Evolutionary conservation across 2,888 invertebrate species (phyloP).

Genomic region (Dynastes hyllus): DNA sequence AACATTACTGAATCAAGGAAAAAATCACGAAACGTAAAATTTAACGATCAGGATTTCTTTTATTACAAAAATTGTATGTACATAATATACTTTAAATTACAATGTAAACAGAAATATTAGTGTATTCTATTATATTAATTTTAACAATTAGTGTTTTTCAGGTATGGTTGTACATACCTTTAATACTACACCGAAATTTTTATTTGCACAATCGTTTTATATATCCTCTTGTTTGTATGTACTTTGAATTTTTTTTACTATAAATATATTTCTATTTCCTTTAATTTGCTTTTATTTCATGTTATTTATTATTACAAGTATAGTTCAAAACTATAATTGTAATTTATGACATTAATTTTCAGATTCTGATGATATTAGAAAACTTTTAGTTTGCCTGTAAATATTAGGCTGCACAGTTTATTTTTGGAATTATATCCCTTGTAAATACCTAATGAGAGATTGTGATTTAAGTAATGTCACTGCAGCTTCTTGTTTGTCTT

Average conservation of each 20-base stretch:
- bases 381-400: constrained; percentile 57
- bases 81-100: constrained; percentile 46
- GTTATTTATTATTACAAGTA: constrained; percentile 37
- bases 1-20: constrained; percentile 43
- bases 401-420: constrained; percentile 55
- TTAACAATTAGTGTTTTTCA: constrained; percentile 37
- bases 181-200: constrained; percentile 56
- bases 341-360: constrained; percentile 37
- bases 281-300: constrained; percentile 53
- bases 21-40: constrained; percentile 57
- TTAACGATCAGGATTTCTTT: constrained; percentile 60
- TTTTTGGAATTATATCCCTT: constrained; percentile 17
- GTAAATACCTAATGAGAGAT: constrained; percentile 56
- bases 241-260: constrained; percentile 67
- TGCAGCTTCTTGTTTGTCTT: constrained; percentile 62
- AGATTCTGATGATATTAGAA: not conserved
- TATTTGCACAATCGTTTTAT: constrained; percentile 62
- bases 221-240: constrained; percentile 66
- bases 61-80: constrained; percentile 66
- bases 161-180: constrained; percentile 69
- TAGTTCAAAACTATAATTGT: not conserved
- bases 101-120: constrained; percentile 51
- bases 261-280: constrained; percentile 69
- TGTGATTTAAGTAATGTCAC: constrained; percentile 49
- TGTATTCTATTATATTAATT: constrained; percentile 55